These are phyloP conservation scores for Puma concolor DNA, from an alignment of 2,113 vertebrate genomes.

Conservation along the genomic window DNA sequence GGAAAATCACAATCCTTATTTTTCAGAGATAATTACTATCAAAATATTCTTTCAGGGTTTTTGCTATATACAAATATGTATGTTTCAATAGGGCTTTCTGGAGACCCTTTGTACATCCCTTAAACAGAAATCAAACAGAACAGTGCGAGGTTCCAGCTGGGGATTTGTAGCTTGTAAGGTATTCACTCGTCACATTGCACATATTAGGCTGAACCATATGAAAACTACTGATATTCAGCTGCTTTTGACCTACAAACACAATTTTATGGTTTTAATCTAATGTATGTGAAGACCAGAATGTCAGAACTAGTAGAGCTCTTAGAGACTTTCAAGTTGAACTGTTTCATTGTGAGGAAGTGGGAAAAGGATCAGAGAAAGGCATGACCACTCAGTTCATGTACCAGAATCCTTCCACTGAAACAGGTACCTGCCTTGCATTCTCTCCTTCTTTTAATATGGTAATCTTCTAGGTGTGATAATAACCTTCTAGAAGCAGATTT, in stretches of 20 bases:
- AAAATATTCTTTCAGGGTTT: conserved; percentile 33
- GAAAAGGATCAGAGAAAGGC: background rate
- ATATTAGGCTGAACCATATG: background rate
- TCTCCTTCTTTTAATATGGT: background rate
- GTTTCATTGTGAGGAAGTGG: background rate
- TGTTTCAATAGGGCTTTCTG: background rate
- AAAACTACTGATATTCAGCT: background rate
- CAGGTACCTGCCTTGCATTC: background rate
- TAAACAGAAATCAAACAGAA: conserved; percentile 19
- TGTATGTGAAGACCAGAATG: background rate
- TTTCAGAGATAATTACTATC: background rate
- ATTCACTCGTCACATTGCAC: background rate
- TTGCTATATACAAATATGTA: background rate
- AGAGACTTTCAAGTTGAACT: background rate
- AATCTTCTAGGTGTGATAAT: background rate
- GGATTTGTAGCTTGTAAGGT: background rate
- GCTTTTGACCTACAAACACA: background rate
- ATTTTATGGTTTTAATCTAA: background rate
- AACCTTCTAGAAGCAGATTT: conserved; percentile 19
- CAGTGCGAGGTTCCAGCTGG: background rate
- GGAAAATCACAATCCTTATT: background rate
- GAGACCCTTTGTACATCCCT: background rate
- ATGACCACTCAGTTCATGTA: background rate
- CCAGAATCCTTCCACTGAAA: background rate
- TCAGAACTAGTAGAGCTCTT: background rate